A percentile compares a stretch with the other conserved stretches of the same genome.
Evolutionary conservation across 2,888 invertebrate genomes (phyloP).

Genomic region (Polydrusus pterygomalis): DNA sequence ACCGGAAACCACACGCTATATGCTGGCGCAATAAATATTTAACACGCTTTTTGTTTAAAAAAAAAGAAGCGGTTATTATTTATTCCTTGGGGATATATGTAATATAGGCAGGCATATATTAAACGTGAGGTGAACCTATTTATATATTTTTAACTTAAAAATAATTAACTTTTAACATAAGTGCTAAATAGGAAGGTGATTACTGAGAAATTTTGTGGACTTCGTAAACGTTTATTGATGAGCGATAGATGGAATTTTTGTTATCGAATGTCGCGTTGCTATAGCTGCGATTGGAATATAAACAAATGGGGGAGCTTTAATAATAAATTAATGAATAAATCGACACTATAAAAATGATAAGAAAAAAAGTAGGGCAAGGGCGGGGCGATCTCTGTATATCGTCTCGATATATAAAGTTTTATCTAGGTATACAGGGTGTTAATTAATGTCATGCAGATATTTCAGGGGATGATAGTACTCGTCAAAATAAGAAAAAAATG

Average conservation of each 20-base stretch:
- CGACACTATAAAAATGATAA: not conserved
- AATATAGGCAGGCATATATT: too few species aligned
- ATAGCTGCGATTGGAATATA: constrained; percentile 33
- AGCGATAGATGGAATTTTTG: constrained; percentile 24
- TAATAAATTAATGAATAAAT: constrained; percentile 10
- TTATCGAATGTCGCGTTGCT: constrained; percentile 41
- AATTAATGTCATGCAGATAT: too few species aligned
- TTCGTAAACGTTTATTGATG: constrained; percentile 5
- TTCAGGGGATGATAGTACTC: too few species aligned
- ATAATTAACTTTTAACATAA: too few species aligned
- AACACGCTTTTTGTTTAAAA: constrained; percentile 26
- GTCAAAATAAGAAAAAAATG: too few species aligned
- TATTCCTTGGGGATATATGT: not conserved
- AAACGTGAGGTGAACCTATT: too few species aligned
- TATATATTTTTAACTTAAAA: too few species aligned
- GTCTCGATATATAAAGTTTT: too few species aligned
- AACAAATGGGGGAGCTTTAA: constrained; percentile 33
- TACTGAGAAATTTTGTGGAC: not conserved
- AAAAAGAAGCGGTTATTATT: not conserved
- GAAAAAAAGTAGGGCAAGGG: not conserved
- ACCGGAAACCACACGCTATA: constrained; percentile 42
- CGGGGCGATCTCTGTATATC: too few species aligned
- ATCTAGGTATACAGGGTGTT: too few species aligned
- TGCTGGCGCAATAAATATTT: constrained; percentile 41
- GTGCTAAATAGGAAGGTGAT: not conserved